Evolutionary conservation across 2,113 vertebrate genomes (phyloP), one percentile per base, ranked within the genome.

Genomic region (Noturus placidus): DNA sequence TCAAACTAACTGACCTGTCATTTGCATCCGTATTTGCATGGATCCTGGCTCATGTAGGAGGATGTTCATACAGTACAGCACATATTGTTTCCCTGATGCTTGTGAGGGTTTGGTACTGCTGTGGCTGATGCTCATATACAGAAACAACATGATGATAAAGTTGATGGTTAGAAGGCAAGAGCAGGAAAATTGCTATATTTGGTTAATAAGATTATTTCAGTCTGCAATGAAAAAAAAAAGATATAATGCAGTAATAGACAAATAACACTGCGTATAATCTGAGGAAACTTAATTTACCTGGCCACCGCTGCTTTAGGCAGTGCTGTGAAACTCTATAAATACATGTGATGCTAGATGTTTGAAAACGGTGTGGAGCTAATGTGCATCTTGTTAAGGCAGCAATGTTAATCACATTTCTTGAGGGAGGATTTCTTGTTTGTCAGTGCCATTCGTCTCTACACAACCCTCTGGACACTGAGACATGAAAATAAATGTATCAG

Each of bases 311-410:
- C 59, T 56, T 77, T 59, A 61, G 38, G 35, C 54, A 76, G 61
- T 63, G 57, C 50, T 17, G 46, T 35, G 35, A 65, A 56, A 50
- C 46, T 20, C 33, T 65, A 87, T 87, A 87, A 81, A 82, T 61
- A 82, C 20, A 61, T 30, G 77, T 54, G 63, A 87, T 35, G 50
- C 56, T 87, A 70, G 61, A 84, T 74, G 83, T 38, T 56, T 38
- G 5, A 84, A 81, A 81, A 86, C 1, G 67, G 38, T 35, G 33
- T 67, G 65, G 11, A 61, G 20, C 38, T 87, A 33, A 82, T 87
- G 59, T 54, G 69, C 77, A 56, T 50, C 59, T 82, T 81, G 50
- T 70, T 61, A 82, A 74, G 27, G 30, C 57, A 63, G 59, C 81
- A 38, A 19, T 77, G 42, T 42, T 77, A 72, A 57, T 86, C n/a